phyloP scores from a whole-genome alignment of 2,113 vertebrate species.

The Malurus elegans region DNA sequence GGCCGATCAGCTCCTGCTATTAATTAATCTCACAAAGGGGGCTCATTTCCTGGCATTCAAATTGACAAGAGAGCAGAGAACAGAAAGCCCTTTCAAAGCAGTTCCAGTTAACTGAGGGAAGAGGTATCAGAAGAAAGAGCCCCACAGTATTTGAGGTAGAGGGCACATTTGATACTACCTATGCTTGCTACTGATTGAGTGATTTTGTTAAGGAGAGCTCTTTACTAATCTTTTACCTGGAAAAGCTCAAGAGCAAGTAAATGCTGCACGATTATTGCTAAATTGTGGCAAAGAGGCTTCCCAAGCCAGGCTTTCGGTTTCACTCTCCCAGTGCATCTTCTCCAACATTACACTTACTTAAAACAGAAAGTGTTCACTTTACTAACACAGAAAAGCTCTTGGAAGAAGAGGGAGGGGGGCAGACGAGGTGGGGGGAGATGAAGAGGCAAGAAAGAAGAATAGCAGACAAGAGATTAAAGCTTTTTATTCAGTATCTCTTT shows the following conservation, averaged over 20 bases:
- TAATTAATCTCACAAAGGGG: constrained; percentile 99
- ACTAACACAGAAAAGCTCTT: constrained; percentile 80
- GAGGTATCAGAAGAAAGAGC: constrained; percentile 87
- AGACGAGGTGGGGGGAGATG: constrained; percentile 43
- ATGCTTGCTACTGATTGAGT: constrained; percentile 88
- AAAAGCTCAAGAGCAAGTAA: constrained; percentile 76
- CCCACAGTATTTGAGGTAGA: constrained; percentile 83
- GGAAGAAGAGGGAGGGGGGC: constrained; percentile 57
- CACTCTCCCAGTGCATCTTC: constrained; percentile 67
- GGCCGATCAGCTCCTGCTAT: constrained; percentile 89
- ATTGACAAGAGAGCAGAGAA: constrained; percentile 92
- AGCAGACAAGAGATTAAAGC: constrained; percentile 85
- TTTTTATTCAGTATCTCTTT: constrained; percentile 90
- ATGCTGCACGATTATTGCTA: constrained; percentile 65
- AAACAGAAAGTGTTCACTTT: constrained; percentile 80
- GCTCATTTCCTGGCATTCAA: constrained; percentile 97
- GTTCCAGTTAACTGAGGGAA: constrained; percentile 85
- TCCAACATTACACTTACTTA: constrained; percentile 74
- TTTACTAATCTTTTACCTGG: constrained; percentile 90
- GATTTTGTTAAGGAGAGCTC: constrained; percentile 84
- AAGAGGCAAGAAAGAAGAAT: constrained; percentile 78
- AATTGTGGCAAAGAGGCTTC: constrained; percentile 73
- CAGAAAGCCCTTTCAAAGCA: constrained; percentile 91
- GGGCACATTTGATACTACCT: constrained; percentile 90
- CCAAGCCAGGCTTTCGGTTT: constrained; percentile 54